These are phyloP conservation scores for Sesamia inferens DNA, from an alignment of 2,888 invertebrate species.

Conservation along the genomic window DNA sequence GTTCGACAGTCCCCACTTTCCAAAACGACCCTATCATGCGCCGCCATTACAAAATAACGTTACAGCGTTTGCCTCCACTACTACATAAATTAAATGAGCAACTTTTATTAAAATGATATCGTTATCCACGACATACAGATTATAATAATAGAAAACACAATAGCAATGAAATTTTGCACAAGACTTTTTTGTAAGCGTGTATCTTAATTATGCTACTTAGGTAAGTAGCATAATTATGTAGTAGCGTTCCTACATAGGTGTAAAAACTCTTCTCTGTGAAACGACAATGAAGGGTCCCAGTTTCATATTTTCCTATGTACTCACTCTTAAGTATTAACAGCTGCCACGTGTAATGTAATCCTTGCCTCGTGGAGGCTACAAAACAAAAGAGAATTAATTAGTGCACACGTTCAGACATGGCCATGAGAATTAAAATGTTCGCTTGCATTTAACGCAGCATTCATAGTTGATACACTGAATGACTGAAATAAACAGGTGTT, in stretches of 20 bases:
- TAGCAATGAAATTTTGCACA: too few relatives aligned
- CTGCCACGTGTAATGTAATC: neutral
- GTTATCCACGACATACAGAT: too few relatives aligned
- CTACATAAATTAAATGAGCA: too few relatives aligned
- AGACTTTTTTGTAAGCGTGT: too few relatives aligned
- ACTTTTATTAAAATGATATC: too few relatives aligned
- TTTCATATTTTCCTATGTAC: neutral
- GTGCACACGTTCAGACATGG: neutral
- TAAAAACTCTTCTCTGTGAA: neutral
- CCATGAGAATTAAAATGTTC: neutral
- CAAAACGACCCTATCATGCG: too few relatives aligned
- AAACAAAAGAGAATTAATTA: constrained; percentile 11
- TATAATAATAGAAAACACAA: too few relatives aligned
- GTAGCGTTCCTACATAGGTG: neutral
- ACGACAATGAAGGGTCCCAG: neutral
- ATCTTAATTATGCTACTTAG: too few relatives aligned
- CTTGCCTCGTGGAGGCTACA: neutral
- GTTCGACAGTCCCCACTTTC: too few relatives aligned
- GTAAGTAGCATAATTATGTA: too few relatives aligned
- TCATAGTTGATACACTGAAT: constrained; percentile 4
- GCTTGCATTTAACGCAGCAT: constrained; percentile 7
- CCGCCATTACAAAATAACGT: too few relatives aligned
- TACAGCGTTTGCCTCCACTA: too few relatives aligned
- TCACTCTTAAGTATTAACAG: neutral
- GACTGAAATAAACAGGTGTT: neutral